These are phyloP conservation scores for Smutsia temminckii DNA, from an alignment of 2,797 vertebrate species.

Conservation along the genomic window DNA sequence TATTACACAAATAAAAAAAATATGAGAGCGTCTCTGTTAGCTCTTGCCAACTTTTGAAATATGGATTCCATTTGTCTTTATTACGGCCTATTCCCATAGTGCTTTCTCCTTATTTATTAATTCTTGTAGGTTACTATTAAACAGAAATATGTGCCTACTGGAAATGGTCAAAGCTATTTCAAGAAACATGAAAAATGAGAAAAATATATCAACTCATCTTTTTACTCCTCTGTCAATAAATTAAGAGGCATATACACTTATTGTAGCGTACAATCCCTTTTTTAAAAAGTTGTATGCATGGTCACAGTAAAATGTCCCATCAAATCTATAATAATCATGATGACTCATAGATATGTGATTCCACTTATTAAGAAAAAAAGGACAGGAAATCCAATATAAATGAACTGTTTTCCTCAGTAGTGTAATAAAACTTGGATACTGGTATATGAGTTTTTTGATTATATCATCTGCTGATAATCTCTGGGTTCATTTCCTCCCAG, in stretches of 20 bases:
- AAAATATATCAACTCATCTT: conserved; percentile 59
- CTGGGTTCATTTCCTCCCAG: conserved; percentile 72
- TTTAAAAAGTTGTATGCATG: background rate
- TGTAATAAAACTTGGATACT: conserved; percentile 75
- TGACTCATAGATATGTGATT: conserved; percentile 78
- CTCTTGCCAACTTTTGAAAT: conserved; percentile 80
- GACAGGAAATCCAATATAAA: conserved; percentile 80
- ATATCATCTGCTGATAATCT: conserved; percentile 78
- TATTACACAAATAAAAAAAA: conserved; percentile 76
- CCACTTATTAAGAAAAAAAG: conserved; percentile 74
- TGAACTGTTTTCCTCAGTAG: conserved; percentile 79
- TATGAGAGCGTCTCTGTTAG: conserved; percentile 70
- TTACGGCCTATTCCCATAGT: conserved; percentile 71
- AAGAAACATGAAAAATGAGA: conserved; percentile 65
- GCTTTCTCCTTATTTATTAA: conserved; percentile 76
- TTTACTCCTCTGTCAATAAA: conserved; percentile 62
- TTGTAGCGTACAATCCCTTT: background rate
- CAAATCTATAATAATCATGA: conserved; percentile 61
- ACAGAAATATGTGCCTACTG: conserved; percentile 74
- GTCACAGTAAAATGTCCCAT: conserved; percentile 51
- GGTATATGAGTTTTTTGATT: conserved; percentile 79
- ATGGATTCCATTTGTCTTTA: conserved; percentile 82
- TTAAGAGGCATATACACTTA: conserved; percentile 51
- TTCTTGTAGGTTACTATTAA: conserved; percentile 75
- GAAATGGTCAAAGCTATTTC: conserved; percentile 61